phyloP scores from a whole-genome alignment of 23 tunicate genomes.

The Aplidium turbinatum region DNA sequence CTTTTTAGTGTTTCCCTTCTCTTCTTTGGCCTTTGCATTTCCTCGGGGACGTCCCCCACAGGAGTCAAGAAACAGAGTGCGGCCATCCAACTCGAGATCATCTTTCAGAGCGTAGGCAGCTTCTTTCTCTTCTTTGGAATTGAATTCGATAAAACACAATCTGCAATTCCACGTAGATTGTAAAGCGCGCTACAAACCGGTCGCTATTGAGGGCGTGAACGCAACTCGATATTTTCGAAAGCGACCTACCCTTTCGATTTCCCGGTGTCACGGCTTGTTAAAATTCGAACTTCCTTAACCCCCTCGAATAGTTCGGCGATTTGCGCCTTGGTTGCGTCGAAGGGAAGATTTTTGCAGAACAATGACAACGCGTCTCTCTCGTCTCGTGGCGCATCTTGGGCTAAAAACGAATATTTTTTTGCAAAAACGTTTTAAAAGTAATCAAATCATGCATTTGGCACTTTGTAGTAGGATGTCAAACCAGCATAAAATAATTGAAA shows the following conservation, averaged over 20 bases:
- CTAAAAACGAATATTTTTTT: too few species aligned
- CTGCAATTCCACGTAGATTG: too few species aligned
- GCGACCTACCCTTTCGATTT: constrained; percentile 62
- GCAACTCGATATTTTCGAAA: neutral
- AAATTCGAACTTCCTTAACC: constrained; percentile 80
- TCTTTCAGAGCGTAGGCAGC: constrained; percentile 62
- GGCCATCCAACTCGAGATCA: constrained; percentile 65
- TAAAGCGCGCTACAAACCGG: too few species aligned
- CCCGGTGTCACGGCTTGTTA: constrained; percentile 53
- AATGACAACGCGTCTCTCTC: constrained; percentile 74
- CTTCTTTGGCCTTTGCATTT: too few species aligned
- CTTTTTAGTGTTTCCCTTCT: too few species aligned
- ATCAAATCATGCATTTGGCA: too few species aligned
- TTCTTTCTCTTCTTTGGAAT: constrained; percentile 49
- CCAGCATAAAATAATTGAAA: too few species aligned
- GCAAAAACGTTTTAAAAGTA: too few species aligned
- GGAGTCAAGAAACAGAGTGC: constrained; percentile 50
- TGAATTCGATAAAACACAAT: constrained; percentile 83
- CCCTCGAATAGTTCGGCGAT: constrained; percentile 55
- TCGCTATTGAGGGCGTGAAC: too few species aligned
- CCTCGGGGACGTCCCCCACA: constrained; percentile 18
- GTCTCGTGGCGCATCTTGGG: neutral
- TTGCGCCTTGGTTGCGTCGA: constrained; percentile 53
- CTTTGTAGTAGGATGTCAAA: too few species aligned
- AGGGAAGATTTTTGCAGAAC: constrained; percentile 80